These are phyloP conservation scores for Melanogrammus aeglefinus DNA, from an alignment of 2,797 vertebrate genomes.

Conservation along the genomic window DNA sequence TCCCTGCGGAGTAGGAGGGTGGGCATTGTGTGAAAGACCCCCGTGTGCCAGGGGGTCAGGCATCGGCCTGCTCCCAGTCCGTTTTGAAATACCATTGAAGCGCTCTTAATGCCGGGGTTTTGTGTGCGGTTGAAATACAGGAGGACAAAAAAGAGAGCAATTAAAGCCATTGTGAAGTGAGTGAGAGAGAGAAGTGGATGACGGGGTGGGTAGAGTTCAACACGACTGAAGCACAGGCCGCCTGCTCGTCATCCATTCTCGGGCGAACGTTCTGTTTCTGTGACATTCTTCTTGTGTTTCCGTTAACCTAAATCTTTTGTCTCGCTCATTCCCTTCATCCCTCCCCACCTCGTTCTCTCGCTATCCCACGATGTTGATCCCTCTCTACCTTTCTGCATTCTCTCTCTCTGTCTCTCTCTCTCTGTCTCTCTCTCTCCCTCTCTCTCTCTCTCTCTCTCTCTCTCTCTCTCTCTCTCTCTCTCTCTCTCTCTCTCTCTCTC, in stretches of 20 bases:
- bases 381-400: neutral
- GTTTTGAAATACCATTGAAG: neutral
- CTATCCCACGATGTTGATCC: too few relatives aligned
- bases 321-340: neutral
- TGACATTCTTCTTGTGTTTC: neutral
- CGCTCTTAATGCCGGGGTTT: neutral
- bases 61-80: neutral
- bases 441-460: too few relatives aligned
- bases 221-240: neutral
- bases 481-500: too few relatives aligned
- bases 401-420: neutral
- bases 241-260: neutral
- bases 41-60: too few relatives aligned
- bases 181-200: neutral
- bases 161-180: neutral
- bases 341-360: neutral
- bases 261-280: neutral
- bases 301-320: neutral
- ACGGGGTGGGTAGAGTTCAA: neutral
- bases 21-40: neutral
- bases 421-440: too few relatives aligned
- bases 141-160: neutral
- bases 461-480: neutral
- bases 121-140: neutral
- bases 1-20: neutral